These are phyloP conservation scores for Sebastes kiyomatsui DNA, from an alignment of 2,797 vertebrate genomes.

Conservation along the genomic window DNA sequence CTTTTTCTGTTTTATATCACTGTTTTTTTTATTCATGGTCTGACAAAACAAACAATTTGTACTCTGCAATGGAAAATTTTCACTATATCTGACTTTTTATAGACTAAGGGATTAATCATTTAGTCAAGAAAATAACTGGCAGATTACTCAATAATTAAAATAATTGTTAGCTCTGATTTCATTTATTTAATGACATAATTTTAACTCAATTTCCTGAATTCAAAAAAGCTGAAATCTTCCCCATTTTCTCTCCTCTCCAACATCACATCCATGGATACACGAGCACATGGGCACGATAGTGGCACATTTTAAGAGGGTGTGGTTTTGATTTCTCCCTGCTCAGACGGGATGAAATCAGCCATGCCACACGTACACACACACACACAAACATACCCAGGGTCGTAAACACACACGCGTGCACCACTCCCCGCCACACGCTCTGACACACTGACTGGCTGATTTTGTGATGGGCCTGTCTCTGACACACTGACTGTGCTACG, in stretches of 20 bases:
- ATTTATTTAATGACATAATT: background rate
- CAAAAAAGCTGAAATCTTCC: background rate
- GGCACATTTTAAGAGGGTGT: conserved; percentile 66
- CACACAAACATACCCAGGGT: conserved; percentile 14
- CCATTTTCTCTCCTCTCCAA: conserved; percentile 29
- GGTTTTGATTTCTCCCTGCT: conserved; percentile 49
- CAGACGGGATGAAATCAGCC: conserved; percentile 55
- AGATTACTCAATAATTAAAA: background rate
- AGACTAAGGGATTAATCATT: background rate
- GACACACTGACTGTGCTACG: conserved; percentile 75
- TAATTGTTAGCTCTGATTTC: background rate
- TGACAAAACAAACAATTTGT: background rate
- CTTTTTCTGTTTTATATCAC: background rate
- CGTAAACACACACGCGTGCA: conserved; percentile 42
- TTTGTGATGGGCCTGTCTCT: conserved; percentile 70
- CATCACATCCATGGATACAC: conserved; percentile 19
- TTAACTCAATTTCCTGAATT: background rate
- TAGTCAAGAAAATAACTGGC: too few species aligned
- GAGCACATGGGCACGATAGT: conserved; percentile 23
- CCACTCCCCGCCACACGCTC: conserved; percentile 43
- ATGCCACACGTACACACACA: conserved; percentile 21
- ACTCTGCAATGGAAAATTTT: too few species aligned
- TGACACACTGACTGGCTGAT: conserved; percentile 77
- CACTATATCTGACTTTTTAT: background rate
- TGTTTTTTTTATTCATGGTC: background rate